Evolutionary conservation across 2,888 invertebrate genomes (phyloP), one percentile per base, ranked within the genome.

Genomic region (Stratiomys singularior): DNA sequence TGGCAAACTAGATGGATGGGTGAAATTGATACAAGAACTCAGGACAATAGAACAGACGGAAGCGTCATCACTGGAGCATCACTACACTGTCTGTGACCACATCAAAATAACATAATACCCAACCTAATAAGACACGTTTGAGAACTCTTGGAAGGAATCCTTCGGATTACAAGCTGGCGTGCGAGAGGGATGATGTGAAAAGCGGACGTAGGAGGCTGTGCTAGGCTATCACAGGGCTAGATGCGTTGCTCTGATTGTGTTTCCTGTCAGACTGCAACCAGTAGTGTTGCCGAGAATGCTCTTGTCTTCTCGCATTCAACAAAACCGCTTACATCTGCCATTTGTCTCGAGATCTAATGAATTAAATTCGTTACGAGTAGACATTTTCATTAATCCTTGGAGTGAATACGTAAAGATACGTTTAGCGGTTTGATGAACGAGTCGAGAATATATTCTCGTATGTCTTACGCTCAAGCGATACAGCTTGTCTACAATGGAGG

Each of bases 291-390:
- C 30, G 67, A 30, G 46, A 47, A 69, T 69, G 46, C 47, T 25
- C 23, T 47, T 69, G 46, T 46, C 23, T 28, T 69, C 46, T 69
- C 69, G 47, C 66, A 47, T 46, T 44, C 47, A 69, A 69, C 46
- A 46, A 69, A 69, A 58, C 25, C 58, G 44, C 58, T 58, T 58
- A 28, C 72, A 69, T 64, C 63, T 77, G 56, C 66, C 79, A 79
- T 79, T 79, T 77, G 67, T 79, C 79, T 77, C 66, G 3, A 74
- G 46, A 72, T 77, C 58, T 79, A 79, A 79, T 79, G 77, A 79
- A 77, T 79, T 79, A 74, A 79, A 79, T 79, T 79, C 79, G 79
- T 79, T 77, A 79, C 67, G 60, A 74, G 27, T 60, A 77, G 79
- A 79, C 79, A 67, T 79, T 79, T 77, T 79, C 79, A 79, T 79